Evolutionary conservation across 2,797 vertebrate genomes (phyloP).

Genomic region (Lindbergichthys nudifrons): DNA sequence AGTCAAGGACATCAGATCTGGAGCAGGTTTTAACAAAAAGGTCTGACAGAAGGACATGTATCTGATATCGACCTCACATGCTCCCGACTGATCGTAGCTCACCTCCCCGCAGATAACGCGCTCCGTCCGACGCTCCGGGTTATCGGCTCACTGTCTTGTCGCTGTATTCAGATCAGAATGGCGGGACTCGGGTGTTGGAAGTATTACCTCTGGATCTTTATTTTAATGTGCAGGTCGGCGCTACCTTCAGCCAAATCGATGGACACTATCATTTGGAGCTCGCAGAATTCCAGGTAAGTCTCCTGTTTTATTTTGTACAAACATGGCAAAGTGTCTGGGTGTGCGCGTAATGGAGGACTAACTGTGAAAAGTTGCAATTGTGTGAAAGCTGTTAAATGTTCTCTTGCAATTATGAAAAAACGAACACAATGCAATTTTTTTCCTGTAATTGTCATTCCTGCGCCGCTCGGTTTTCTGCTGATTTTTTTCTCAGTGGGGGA

Average conservation of each 20-base stretch:
- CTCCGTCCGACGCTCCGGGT: conserved; percentile 65
- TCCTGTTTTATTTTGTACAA: conserved; percentile 48
- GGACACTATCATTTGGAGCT: conserved; percentile 86
- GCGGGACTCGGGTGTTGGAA: conserved; percentile 82
- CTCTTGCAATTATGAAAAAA: conserved; percentile 50
- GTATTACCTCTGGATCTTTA: conserved; percentile 87
- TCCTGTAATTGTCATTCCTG: conserved; percentile 48
- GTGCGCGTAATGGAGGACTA: conserved; percentile 56
- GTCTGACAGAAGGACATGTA: conserved; percentile 80
- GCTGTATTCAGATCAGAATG: conserved; percentile 73
- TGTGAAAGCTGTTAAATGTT: conserved; percentile 47
- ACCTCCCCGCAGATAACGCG: conserved; percentile 69
- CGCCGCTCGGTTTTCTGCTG: conserved; percentile 38
- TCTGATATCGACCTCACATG: conserved; percentile 82
- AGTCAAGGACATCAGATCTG: conserved; percentile 75
- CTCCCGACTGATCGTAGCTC: conserved; percentile 81
- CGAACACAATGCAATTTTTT: conserved; percentile 28
- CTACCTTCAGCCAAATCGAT: conserved; percentile 82
- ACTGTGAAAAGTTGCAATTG: conserved; percentile 63
- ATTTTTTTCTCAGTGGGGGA: conserved; percentile 58
- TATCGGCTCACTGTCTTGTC: conserved; percentile 53
- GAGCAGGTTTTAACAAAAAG: conserved; percentile 46
- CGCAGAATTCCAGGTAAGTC: conserved; percentile 86
- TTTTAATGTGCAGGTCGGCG: conserved; percentile 81
- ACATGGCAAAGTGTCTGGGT: conserved; percentile 50